Conservation (phyloP, 2,888 invertebrate genomes). For the Balanococcus diminutus region DNA sequence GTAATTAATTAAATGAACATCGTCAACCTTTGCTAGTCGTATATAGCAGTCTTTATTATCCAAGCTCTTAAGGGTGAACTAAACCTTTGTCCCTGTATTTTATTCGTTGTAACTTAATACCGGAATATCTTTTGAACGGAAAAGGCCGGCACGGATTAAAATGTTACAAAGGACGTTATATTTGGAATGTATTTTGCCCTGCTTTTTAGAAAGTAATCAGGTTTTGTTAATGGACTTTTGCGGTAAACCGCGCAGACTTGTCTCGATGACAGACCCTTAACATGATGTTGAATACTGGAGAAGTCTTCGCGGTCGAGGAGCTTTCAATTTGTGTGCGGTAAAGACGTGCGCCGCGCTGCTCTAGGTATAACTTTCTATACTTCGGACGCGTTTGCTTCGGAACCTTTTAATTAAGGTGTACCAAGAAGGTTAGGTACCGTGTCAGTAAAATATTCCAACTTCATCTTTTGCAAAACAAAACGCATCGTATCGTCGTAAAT, state of each 20-base stretch:
- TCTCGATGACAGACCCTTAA: slow-evolving; percentile 48
- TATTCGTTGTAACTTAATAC: slow-evolving; percentile 42
- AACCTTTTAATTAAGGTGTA: slow-evolving; percentile 40
- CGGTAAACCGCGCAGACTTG: slow-evolving; percentile 46
- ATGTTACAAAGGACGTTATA: slow-evolving; percentile 47
- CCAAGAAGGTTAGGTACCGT: neutral
- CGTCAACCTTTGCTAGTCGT: slow-evolving; percentile 48
- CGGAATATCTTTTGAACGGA: slow-evolving; percentile 46
- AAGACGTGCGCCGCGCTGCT: neutral
- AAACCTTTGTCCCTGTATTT: slow-evolving; percentile 31
- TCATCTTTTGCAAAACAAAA: neutral
- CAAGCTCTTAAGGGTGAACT: slow-evolving; percentile 44
- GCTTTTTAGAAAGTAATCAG: slow-evolving; percentile 45
- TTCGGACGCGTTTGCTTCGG: slow-evolving; percentile 26
- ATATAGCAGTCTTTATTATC: slow-evolving; percentile 41
- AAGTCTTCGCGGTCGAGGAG: slow-evolving; percentile 45
- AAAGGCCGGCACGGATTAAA: slow-evolving; percentile 46
- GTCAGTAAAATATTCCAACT: neutral
- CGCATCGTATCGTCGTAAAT: neutral
- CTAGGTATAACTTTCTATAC: neutral
- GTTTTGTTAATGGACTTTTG: slow-evolving; percentile 49
- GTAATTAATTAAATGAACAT: slow-evolving; percentile 50
- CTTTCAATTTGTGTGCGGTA: slow-evolving; percentile 44
- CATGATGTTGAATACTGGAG: slow-evolving; percentile 38
- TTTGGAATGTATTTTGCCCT: slow-evolving; percentile 35